Conservation (phyloP, 2,888 invertebrate genomes). For the Hemicrepidius hirtus region DNA sequence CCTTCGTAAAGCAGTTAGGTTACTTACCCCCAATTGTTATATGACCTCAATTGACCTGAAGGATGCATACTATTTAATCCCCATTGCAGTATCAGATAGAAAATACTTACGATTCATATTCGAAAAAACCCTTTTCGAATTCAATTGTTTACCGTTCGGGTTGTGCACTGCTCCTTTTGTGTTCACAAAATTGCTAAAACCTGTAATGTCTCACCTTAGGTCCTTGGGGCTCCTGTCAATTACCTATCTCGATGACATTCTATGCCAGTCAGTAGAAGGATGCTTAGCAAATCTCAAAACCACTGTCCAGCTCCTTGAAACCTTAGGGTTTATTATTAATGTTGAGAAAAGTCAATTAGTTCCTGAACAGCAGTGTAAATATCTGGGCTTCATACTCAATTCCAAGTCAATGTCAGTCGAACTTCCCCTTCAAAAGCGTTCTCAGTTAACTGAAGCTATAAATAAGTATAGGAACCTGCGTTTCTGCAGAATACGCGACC, state of each 20-base stretch:
- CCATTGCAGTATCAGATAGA: slow-evolving; percentile 32
- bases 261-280: slow-evolving; percentile 11
- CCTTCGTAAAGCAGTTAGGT: slow-evolving; percentile 13
- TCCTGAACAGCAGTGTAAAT: slow-evolving; percentile 28
- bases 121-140: slow-evolving; percentile 44
- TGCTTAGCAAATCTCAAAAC: slow-evolving; percentile 24
- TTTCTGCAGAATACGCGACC: slow-evolving; percentile 44
- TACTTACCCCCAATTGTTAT: slow-evolving; percentile 33
- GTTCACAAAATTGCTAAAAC: slow-evolving; percentile 54
- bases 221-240: slow-evolving; percentile 35
- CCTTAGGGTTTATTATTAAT: slow-evolving; percentile 47
- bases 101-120: slow-evolving; percentile 48
- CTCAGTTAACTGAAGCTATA: not conserved
- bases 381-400: slow-evolving; percentile 35
- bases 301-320: slow-evolving; percentile 22
- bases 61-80: slow-evolving; percentile 49
- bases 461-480: not conserved
- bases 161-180: no score
- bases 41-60: slow-evolving; percentile 44
- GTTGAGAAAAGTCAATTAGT: slow-evolving; percentile 33
- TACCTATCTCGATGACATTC: no score
- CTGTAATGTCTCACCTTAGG: slow-evolving; percentile 37
- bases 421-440: slow-evolving; percentile 12
- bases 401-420: slow-evolving; percentile 11
- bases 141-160: slow-evolving; percentile 49